Conservation (phyloP, 2,888 invertebrate genomes). For the Pyrgus malvae region DNA sequence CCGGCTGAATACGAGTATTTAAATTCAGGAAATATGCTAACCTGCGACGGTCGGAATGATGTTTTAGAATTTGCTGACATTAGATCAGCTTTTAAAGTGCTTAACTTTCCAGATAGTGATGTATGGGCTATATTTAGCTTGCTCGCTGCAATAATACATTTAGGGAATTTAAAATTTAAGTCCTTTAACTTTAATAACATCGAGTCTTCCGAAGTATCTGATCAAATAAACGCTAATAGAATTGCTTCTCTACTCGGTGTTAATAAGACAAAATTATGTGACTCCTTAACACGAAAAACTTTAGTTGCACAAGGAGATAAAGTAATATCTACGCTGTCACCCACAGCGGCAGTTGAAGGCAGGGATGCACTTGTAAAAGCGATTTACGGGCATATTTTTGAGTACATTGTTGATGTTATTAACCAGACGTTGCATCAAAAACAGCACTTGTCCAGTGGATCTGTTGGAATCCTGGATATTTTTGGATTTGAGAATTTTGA, state of each 20-base stretch:
- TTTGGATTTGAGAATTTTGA: conserved; percentile 98
- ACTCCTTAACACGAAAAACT: conserved; percentile 92
- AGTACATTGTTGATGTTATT: conserved; percentile 94
- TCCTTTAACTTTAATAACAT: conserved; percentile 89
- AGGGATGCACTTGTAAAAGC: conserved; percentile 96
- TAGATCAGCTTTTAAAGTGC: conserved; percentile 94
- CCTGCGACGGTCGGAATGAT: conserved; percentile 92
- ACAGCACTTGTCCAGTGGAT: conserved; percentile 81
- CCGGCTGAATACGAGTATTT: conserved; percentile 91
- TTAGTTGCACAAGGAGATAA: conserved; percentile 92
- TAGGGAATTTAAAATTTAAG: conserved; percentile 95
- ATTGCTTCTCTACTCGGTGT: conserved; percentile 88
- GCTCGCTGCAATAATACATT: conserved; percentile 92
- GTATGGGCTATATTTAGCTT: conserved; percentile 92
- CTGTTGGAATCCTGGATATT: conserved; percentile 96
- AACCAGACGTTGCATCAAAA: conserved; percentile 91
- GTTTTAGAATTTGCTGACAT: conserved; percentile 93
- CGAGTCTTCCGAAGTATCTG: conserved; percentile 92
- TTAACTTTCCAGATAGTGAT: conserved; percentile 92
- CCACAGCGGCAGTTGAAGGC: conserved; percentile 90
- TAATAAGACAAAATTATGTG: conserved; percentile 85
- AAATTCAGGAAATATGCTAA: conserved; percentile 88
- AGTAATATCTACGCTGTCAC: conserved; percentile 88
- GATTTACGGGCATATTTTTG: conserved; percentile 95
- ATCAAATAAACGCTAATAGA: conserved; percentile 85